phyloP scores from a whole-genome alignment of 2,797 vertebrate genomes.

The Malurus leucopterus region DNA sequence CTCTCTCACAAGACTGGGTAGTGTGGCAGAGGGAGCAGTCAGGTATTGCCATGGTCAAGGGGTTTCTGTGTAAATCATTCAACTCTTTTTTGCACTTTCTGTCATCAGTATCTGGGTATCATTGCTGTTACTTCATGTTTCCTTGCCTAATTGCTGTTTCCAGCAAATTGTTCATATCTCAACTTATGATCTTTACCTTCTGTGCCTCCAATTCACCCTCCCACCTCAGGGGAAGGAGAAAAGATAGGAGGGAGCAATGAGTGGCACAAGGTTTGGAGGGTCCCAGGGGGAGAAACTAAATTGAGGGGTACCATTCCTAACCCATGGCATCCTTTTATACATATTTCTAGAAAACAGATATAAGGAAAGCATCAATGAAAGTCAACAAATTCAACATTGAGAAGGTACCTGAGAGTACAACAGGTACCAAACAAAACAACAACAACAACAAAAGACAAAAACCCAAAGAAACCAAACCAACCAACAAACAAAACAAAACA shows the following conservation, averaged over 20 bases:
- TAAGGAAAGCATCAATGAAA: not conserved
- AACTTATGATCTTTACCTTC: not conserved
- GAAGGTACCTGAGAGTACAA: not conserved
- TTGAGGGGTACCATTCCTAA: not conserved
- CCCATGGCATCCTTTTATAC: not conserved
- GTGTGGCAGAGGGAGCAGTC: not conserved
- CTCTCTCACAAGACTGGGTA: not conserved
- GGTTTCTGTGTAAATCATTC: not conserved
- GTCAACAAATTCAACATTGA: not conserved
- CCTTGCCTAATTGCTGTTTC: not conserved
- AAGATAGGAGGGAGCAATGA: too few species aligned
- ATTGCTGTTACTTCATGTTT: not conserved
- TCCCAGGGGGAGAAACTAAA: not conserved
- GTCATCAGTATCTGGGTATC: too few species aligned
- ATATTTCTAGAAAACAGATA: not conserved
- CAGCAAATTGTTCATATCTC: not conserved
- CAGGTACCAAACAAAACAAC: not conserved
- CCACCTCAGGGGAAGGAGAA: too few species aligned
- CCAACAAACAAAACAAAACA: not conserved
- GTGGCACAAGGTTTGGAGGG: fast-evolving
- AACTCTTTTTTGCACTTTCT: not conserved
- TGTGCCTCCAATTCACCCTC: not conserved
- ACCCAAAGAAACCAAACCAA: too few species aligned
- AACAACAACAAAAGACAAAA: too few species aligned
- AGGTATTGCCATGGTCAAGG: not conserved